These are phyloP conservation scores for Aphelocoma californica DNA, from an alignment of 2,797 vertebrate genomes.

Conservation along the genomic window DNA sequence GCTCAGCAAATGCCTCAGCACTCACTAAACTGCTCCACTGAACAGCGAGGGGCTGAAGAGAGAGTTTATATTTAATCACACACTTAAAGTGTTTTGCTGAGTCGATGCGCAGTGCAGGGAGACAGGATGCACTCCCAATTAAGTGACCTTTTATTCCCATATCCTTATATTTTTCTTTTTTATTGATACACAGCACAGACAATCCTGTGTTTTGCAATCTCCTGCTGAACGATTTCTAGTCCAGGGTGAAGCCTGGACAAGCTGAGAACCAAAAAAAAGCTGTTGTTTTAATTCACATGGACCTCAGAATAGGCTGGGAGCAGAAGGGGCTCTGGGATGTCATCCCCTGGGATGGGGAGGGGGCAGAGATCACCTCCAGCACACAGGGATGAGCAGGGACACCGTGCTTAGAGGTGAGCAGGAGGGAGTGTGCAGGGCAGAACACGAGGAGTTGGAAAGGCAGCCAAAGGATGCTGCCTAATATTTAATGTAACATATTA, in stretches of 20 bases:
- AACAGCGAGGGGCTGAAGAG: not conserved
- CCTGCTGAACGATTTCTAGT: not conserved
- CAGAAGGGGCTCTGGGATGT: not conserved
- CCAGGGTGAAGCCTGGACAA: not conserved
- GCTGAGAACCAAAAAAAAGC: not conserved
- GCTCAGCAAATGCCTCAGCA: not conserved
- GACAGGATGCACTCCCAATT: not conserved
- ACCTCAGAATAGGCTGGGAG: not conserved
- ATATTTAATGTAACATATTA: not conserved
- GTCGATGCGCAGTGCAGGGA: not conserved
- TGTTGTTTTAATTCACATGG: not conserved
- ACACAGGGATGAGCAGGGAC: not conserved
- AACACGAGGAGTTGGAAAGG: rapidly evolving
- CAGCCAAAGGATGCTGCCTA: not conserved
- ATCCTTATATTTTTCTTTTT: not conserved
- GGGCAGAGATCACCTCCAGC: not conserved
- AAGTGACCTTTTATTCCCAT: not conserved
- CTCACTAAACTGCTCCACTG: not conserved
- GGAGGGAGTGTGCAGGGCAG: not conserved
- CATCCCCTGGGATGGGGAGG: not conserved
- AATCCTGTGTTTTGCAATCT: not conserved
- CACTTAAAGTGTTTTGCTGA: not conserved
- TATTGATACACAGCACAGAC: not conserved
- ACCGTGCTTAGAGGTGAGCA: not conserved
- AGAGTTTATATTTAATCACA: not conserved